Percentiles rank a stretch among this genome's conserved stretches.
These are phyloP conservation scores for Genyomyrus donnyi DNA, from an alignment of 2,113 vertebrate genomes.

Conservation along the genomic window DNA sequence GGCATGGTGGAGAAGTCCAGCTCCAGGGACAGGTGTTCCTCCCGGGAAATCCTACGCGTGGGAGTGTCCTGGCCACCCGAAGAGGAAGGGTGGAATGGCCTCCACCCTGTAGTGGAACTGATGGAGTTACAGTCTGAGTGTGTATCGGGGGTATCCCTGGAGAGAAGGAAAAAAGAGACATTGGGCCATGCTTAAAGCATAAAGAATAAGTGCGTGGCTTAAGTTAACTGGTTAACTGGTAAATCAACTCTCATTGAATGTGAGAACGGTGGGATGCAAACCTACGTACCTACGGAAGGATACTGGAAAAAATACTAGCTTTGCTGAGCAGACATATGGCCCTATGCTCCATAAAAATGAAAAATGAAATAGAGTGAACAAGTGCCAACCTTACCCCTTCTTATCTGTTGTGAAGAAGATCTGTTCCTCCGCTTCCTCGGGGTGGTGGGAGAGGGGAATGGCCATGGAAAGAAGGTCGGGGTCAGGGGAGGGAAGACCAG, in stretches of 20 bases:
- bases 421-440: slow-evolving; percentile 84
- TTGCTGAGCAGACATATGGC: neutral
- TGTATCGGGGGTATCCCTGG: slow-evolving; percentile 78
- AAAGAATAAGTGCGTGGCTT: neutral
- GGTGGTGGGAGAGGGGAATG: slow-evolving; percentile 76
- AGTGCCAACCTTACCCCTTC: slow-evolving; percentile 70
- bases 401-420: slow-evolving; percentile 86
- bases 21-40: slow-evolving; percentile 76
- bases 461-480: slow-evolving; percentile 94
- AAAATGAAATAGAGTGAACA: neutral
- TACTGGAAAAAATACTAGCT: neutral
- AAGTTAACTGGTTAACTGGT: neutral
- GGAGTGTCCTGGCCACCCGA: slow-evolving; percentile 71
- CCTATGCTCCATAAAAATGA: neutral
- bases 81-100: slow-evolving; percentile 68
- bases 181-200: neutral
- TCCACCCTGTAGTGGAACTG: slow-evolving; percentile 75
- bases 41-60: slow-evolving; percentile 77
- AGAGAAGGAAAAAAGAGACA: slow-evolving; percentile 33
- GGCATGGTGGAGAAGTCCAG: slow-evolving; percentile 64
- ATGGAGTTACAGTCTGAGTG: slow-evolving; percentile 84
- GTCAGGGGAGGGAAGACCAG: slow-evolving; percentile 78
- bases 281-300: neutral
- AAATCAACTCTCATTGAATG: neutral
- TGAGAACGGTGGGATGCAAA: neutral